These are phyloP conservation scores for Danio kyathit DNA, from an alignment of 2,797 vertebrate species.

Conservation along the genomic window DNA sequence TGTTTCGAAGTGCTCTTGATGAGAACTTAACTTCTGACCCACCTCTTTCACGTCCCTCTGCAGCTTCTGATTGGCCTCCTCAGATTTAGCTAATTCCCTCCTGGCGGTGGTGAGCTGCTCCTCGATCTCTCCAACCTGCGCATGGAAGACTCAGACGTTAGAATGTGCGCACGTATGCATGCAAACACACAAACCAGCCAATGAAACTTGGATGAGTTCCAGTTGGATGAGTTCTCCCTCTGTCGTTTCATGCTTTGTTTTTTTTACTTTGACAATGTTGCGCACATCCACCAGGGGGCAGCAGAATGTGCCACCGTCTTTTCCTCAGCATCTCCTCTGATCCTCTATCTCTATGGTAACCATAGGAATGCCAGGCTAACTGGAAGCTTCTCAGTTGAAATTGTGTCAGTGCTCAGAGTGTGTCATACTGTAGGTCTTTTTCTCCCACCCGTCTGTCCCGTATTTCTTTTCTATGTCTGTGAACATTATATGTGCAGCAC, in stretches of 20 bases:
- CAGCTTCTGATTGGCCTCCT: conserved; percentile 89
- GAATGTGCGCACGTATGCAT: conserved; percentile 41
- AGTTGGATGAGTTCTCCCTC: background rate
- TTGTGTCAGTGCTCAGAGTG: conserved; percentile 33
- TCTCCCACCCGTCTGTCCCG: conserved; percentile 26
- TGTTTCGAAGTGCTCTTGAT: conserved; percentile 27
- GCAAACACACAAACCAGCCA: conserved; percentile 29
- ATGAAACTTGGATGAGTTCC: conserved; percentile 23
- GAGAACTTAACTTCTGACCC: conserved; percentile 52
- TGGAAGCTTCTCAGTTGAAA: conserved; percentile 41
- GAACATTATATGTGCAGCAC: background rate
- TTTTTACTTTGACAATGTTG: background rate
- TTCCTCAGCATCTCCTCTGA: conserved; percentile 2
- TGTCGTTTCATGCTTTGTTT: background rate
- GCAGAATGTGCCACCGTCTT: conserved; percentile 9
- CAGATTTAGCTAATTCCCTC: conserved; percentile 89
- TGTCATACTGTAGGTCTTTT: conserved; percentile 25
- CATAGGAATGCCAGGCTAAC: conserved; percentile 35
- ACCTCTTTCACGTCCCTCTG: conserved; percentile 94
- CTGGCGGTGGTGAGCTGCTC: conserved; percentile 89
- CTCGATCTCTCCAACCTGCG: conserved; percentile 90
- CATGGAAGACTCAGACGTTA: conserved; percentile 24
- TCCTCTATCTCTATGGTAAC: conserved; percentile 48
- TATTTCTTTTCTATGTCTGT: conserved; percentile 4
- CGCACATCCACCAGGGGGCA: conserved; percentile 54